phyloP scores from a whole-genome alignment of 2,113 vertebrate genomes.

The Stigmatopora argus region DNA sequence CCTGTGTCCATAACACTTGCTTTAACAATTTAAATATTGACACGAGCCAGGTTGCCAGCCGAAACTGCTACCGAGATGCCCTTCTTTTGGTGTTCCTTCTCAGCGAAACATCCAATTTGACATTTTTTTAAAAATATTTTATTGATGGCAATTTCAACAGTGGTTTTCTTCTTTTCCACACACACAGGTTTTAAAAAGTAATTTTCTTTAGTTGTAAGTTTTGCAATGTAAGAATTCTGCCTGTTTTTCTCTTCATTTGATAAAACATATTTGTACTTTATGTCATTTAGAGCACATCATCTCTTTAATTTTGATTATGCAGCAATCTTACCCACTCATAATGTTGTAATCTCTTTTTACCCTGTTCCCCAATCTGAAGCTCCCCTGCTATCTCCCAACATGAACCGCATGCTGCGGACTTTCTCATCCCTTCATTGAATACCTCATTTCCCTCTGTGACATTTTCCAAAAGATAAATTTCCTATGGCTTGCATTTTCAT shows the following conservation, averaged over 20 bases:
- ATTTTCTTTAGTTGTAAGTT: neutral
- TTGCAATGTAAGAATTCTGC: neutral
- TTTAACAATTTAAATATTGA: conserved; percentile 88
- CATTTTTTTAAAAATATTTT: neutral
- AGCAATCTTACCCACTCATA: conserved; percentile 14
- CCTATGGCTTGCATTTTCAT: conserved; percentile 60
- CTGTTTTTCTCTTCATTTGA: neutral
- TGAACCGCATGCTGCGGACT: conserved; percentile 45
- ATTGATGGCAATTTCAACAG: neutral
- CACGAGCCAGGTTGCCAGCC: conserved; percentile 76
- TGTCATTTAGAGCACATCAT: conserved; percentile 33
- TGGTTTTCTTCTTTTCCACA: neutral
- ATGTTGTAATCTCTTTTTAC: conserved; percentile 35
- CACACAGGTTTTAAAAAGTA: neutral
- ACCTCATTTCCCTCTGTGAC: conserved; percentile 64
- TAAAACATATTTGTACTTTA: conserved; percentile 23
- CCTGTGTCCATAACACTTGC: conserved; percentile 82
- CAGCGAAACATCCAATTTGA: conserved; percentile 73
- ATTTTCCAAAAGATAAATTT: conserved; percentile 72
- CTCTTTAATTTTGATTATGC: conserved; percentile 17
- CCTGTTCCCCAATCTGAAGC: conserved; percentile 10
- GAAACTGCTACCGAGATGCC: conserved; percentile 76
- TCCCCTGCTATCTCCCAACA: conserved; percentile 43
- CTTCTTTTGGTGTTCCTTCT: conserved; percentile 77
- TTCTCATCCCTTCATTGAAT: conserved; percentile 53